phyloP scores from a whole-genome alignment of 2,113 vertebrate species.

The Todiramphus saurophagus region DNA sequence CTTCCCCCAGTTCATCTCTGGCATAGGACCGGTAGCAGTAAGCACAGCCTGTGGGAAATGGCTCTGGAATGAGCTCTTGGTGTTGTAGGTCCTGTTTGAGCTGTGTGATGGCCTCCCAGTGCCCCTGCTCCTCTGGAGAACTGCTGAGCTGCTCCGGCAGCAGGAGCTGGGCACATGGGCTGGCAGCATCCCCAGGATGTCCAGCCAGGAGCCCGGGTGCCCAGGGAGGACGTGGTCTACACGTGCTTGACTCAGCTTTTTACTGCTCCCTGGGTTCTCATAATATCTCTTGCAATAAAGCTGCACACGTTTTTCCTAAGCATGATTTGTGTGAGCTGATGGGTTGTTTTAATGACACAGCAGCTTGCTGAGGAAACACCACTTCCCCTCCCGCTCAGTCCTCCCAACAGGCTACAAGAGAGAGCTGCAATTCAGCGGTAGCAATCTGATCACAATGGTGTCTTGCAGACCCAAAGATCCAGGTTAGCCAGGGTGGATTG shows the following conservation, averaged over 20 bases:
- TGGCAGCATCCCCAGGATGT: accelerated
- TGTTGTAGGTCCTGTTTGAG: not conserved
- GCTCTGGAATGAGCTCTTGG: not conserved
- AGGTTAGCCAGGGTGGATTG: not conserved
- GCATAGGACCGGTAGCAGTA: not conserved
- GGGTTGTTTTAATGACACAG: not conserved
- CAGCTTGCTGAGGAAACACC: not conserved
- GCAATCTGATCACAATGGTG: accelerated
- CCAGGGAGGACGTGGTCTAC: not conserved
- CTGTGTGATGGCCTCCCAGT: accelerated
- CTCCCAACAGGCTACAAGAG: not conserved
- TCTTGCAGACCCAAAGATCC: not conserved
- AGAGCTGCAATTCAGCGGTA: not conserved
- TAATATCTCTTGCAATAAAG: not conserved
- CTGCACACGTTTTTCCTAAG: not conserved
- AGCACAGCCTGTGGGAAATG: not conserved
- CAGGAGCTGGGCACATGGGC: accelerated
- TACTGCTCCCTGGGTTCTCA: not conserved
- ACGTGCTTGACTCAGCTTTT: not conserved
- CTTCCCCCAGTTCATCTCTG: not conserved
- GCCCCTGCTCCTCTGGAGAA: not conserved
- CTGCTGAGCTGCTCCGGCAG: accelerated
- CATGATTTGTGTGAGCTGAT: not conserved
- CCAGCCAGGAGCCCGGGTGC: not conserved
- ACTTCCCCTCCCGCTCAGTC: not conserved